A percentile compares a stretch with the other conserved stretches of the same genome.
Conservation (phyloP, 64 coral and sea anemone species). For the Platygyra sinensis region DNA sequence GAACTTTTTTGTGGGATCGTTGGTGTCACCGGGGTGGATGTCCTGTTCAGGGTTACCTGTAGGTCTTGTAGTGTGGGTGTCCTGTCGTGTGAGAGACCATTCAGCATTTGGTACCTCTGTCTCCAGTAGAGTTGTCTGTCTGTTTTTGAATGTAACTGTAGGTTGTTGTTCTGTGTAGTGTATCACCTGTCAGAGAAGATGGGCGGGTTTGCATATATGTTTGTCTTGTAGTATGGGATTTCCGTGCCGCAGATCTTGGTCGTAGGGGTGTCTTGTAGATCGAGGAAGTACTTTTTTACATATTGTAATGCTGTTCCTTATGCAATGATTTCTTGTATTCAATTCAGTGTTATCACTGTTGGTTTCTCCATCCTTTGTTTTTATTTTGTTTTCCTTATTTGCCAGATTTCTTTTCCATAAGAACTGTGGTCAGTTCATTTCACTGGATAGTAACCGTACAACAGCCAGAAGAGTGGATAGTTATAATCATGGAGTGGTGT, state of each 20-base stretch:
- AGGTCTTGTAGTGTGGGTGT: neutral
- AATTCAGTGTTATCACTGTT: no score
- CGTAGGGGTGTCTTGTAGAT: no score
- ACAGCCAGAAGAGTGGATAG: constrained; percentile 78
- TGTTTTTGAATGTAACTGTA: no score
- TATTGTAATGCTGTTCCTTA: no score
- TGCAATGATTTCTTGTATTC: no score
- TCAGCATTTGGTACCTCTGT: no score
- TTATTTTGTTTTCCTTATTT: neutral
- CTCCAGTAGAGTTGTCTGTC: no score
- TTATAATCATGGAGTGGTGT: constrained; percentile 89
- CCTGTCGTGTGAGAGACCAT: neutral
- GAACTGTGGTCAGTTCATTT: constrained; percentile 81
- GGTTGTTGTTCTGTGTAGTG: no score
- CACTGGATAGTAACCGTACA: constrained; percentile 68
- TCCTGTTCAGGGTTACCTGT: neutral
- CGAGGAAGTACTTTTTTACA: no score
- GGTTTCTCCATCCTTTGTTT: neutral
- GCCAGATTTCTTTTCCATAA: constrained; percentile 62
- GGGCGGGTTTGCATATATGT: no score
- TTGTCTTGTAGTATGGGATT: neutral
- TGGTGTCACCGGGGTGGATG: neutral
- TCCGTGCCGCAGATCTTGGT: neutral
- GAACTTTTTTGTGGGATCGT: neutral
- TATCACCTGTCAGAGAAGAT: no score